Evolutionary conservation across 2,113 vertebrate genomes (phyloP).

Genomic region (Brachyistius frenatus): DNA sequence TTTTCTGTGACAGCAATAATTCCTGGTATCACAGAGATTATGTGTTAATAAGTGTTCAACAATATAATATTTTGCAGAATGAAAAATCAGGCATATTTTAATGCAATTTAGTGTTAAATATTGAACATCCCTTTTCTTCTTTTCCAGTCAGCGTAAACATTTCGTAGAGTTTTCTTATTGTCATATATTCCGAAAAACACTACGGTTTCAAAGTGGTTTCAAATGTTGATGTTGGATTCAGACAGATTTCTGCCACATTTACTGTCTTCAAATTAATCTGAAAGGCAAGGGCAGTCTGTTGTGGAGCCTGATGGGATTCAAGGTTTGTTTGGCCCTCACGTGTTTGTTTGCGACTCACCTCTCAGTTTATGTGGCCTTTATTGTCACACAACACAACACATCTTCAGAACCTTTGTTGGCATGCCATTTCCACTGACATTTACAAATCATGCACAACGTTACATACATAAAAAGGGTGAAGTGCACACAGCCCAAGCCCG

Average conservation of each 20-base stretch:
- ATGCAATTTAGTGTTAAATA: background rate
- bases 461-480: constrained; percentile 53
- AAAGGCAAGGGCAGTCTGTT: constrained; percentile 9
- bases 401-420: constrained; percentile 44
- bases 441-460: constrained; percentile 61
- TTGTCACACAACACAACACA: constrained; percentile 67
- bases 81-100: background rate
- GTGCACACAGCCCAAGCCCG: constrained; percentile 30
- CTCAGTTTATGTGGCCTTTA: constrained; percentile 55
- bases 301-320: constrained; percentile 36
- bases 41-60: background rate
- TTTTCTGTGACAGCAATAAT: constrained; percentile 1
- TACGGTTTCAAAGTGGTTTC: background rate
- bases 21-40: too few relatives aligned
- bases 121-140: background rate
- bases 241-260: background rate
- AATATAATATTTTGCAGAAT: background rate
- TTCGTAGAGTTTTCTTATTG: background rate
- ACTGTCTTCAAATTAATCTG: constrained; percentile 15
- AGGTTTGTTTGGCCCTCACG: constrained; percentile 67
- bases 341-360: constrained; percentile 57
- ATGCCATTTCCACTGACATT: constrained; percentile 72
- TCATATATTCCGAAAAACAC: background rate
- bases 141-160: background rate
- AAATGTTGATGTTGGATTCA: constrained; percentile 9